phyloP scores from a whole-genome alignment of 2,113 vertebrate genomes.

The Dolichallabes microphthalmus region DNA sequence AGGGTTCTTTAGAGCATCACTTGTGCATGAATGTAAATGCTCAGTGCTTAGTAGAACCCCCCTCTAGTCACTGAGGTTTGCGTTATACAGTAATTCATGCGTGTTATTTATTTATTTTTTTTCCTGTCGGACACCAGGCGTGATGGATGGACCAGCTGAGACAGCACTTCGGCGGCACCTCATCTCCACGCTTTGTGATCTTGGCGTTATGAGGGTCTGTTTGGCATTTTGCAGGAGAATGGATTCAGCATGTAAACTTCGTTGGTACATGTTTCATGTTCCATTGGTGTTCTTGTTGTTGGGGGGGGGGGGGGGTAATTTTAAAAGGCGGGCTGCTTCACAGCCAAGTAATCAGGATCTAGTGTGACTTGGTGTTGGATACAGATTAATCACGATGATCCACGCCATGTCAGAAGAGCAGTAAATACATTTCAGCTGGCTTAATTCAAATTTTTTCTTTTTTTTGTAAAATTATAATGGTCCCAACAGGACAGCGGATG shows the following conservation, averaged over 20 bases:
- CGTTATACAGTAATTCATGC: constrained; percentile 36
- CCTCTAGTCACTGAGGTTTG: not conserved
- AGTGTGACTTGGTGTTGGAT: not conserved
- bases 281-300: not conserved
- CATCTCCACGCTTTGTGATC: constrained; percentile 7
- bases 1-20: not conserved
- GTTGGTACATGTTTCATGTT: not conserved
- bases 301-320: not conserved
- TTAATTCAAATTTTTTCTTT: not conserved
- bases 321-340: not conserved
- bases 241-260: not conserved
- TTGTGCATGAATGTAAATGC: not conserved
- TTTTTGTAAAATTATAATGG: not conserved
- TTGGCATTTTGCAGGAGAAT: not conserved
- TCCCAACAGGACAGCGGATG: not conserved
- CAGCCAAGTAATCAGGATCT: not conserved
- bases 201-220: constrained; percentile 10
- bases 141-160: constrained; percentile 28
- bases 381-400: not conserved
- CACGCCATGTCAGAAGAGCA: not conserved
- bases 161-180: constrained; percentile 17
- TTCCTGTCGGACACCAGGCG: constrained; percentile 3
- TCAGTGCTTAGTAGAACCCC: not conserved
- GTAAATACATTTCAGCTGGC: not conserved
- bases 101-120: not conserved